Conservation (phyloP, 1,140 invertebrate genomes). For the Caligus rogercresseyi region DNA sequence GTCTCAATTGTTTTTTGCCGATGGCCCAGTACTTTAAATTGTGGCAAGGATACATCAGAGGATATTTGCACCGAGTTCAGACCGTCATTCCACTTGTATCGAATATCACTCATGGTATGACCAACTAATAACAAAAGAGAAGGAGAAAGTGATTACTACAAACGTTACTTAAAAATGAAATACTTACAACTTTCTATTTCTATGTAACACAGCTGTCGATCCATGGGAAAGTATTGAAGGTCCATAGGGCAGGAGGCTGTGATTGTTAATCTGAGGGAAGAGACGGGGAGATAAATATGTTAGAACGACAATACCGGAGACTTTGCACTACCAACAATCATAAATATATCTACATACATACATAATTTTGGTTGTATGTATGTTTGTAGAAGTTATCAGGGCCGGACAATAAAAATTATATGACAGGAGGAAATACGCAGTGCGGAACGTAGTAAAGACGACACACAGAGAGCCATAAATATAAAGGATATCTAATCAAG, state of each 20-base stretch:
- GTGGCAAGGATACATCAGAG: constrained; percentile 76
- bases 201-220: constrained; percentile 85
- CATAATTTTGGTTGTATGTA: too few relatives aligned
- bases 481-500: too few relatives aligned
- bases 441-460: too few relatives aligned
- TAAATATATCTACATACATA: too few relatives aligned
- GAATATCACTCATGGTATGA: constrained; percentile 90
- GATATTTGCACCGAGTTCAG: constrained; percentile 76
- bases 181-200: constrained; percentile 97
- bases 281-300: too few relatives aligned
- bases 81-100: constrained; percentile 84
- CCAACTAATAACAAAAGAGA: constrained; percentile 50
- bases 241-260: constrained; percentile 95
- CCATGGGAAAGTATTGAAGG: constrained; percentile 92
- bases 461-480: too few relatives aligned
- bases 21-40: constrained; percentile 52
- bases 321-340: too few relatives aligned
- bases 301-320: too few relatives aligned
- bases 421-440: too few relatives aligned
- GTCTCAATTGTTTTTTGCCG: constrained; percentile 70
- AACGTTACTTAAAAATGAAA: constrained; percentile 25
- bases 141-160: not conserved
- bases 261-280: constrained; percentile 89
- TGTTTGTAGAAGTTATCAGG: too few relatives aligned
- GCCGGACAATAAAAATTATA: too few relatives aligned